Evolutionary conservation across 2,113 vertebrate genomes (phyloP).

Genomic region (Nesogale talazaci): DNA sequence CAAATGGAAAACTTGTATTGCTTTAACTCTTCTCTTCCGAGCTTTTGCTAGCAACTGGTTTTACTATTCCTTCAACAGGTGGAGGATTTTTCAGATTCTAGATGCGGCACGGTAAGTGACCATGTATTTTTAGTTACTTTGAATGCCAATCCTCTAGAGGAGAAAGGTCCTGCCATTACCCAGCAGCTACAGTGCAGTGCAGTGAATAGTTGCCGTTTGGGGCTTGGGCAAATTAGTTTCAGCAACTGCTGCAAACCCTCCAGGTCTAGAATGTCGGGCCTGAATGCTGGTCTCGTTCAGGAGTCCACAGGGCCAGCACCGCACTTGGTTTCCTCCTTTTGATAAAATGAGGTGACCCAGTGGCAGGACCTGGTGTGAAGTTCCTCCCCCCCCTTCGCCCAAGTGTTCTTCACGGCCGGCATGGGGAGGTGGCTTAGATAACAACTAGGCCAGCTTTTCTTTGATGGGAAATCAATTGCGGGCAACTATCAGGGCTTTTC

Average conservation of each 20-base stretch:
- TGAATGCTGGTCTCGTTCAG: background rate
- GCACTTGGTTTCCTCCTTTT: conserved; percentile 9
- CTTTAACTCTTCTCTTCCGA: conserved; percentile 64
- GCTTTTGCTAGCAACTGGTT: conserved; percentile 73
- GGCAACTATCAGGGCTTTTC: conserved; percentile 44
- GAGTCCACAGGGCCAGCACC: background rate
- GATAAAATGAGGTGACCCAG: background rate
- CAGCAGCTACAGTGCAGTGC: conserved; percentile 34
- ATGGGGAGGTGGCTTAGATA: background rate
- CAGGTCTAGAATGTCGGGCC: background rate
- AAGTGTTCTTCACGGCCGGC: background rate
- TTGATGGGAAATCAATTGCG: conserved; percentile 55
- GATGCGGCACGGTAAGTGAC: conserved; percentile 70
- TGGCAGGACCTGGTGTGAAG: background rate
- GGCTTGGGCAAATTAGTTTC: background rate
- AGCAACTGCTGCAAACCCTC: background rate
- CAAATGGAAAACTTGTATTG: conserved; percentile 24
- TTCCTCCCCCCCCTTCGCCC: background rate
- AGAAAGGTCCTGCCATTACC: background rate
- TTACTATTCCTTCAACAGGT: conserved; percentile 81
- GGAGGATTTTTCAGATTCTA: conserved; percentile 81
- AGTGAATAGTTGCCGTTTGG: background rate
- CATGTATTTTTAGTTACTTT: conserved; percentile 60
- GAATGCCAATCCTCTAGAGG: background rate
- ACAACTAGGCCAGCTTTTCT: conserved; percentile 25